These are phyloP conservation scores for Meganola albula DNA, from an alignment of 2,888 invertebrate genomes.

Conservation along the genomic window DNA sequence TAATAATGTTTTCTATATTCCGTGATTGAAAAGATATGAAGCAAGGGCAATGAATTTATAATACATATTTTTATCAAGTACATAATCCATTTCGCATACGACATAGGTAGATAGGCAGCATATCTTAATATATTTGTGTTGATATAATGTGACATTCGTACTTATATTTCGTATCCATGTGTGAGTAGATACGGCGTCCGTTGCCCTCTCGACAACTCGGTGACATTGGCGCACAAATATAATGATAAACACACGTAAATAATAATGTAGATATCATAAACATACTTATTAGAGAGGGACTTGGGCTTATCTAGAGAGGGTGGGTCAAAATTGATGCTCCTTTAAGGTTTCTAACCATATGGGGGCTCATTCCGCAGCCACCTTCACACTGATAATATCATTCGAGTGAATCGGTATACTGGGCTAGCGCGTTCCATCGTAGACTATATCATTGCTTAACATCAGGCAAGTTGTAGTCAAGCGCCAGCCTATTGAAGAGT, in stretches of 20 bases:
- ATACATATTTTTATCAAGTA: slow-evolving; percentile 52
- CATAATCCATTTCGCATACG: slow-evolving; percentile 48
- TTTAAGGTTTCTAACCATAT: too few relatives aligned
- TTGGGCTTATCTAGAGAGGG: too few relatives aligned
- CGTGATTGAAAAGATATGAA: slow-evolving; percentile 40
- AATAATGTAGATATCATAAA: slow-evolving; percentile 49
- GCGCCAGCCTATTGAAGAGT: too few relatives aligned
- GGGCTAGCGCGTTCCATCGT: too few relatives aligned
- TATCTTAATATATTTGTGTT: slow-evolving; percentile 34
- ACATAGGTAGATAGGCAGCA: slow-evolving; percentile 42
- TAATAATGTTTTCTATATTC: slow-evolving; percentile 17
- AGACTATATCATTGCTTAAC: too few relatives aligned
- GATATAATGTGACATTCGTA: slow-evolving; percentile 37
- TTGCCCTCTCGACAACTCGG: slow-evolving; percentile 72
- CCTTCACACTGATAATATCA: too few relatives aligned
- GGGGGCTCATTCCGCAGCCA: too few relatives aligned
- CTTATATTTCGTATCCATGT: slow-evolving; percentile 48
- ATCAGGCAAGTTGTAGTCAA: too few relatives aligned
- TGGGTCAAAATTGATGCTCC: too few relatives aligned
- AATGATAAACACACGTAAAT: slow-evolving; percentile 65
- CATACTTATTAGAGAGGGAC: too few relatives aligned
- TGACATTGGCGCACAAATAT: slow-evolving; percentile 75
- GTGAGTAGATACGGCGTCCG: slow-evolving; percentile 65
- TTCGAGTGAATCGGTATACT: too few relatives aligned
- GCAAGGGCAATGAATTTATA: slow-evolving; percentile 63